These are phyloP conservation scores for Erebia ligea DNA, from an alignment of 2,888 invertebrate species.

Conservation along the genomic window DNA sequence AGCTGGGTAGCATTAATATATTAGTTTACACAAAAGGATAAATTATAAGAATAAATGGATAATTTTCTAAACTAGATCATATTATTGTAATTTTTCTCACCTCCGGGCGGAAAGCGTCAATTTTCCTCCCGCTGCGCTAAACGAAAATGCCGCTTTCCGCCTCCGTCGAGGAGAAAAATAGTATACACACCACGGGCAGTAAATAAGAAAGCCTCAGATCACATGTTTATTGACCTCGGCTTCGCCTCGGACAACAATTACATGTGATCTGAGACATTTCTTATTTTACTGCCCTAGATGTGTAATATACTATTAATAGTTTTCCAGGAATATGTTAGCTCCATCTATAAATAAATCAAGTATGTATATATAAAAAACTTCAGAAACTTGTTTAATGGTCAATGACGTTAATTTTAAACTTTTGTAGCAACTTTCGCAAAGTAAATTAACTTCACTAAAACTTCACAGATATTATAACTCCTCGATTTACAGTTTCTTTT, in stretches of 20 bases:
- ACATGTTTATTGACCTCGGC: too few relatives aligned
- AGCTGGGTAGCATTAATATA: slow-evolving; percentile 26
- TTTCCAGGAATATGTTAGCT: background rate
- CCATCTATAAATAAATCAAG: background rate
- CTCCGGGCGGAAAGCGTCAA: too few relatives aligned
- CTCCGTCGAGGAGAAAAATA: too few relatives aligned
- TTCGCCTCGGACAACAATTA: too few relatives aligned
- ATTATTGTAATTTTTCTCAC: slow-evolving; percentile 27
- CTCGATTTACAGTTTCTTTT: slow-evolving; percentile 8
- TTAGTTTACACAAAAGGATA: slow-evolving; percentile 35
- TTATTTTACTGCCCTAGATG: too few relatives aligned
- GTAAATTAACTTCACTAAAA: background rate
- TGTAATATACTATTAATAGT: too few relatives aligned
- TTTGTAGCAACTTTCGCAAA: background rate
- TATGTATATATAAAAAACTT: background rate
- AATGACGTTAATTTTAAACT: background rate
- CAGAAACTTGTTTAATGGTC: slow-evolving; percentile 5
- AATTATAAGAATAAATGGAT: too few relatives aligned
- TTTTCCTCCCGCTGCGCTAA: too few relatives aligned
- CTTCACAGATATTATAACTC: background rate
- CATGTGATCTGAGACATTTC: too few relatives aligned
- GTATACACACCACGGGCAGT: too few relatives aligned
- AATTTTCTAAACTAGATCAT: slow-evolving; percentile 16
- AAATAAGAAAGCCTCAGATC: too few relatives aligned
- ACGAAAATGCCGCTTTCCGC: too few relatives aligned